Conservation (phyloP, 2,888 invertebrate species). For the Teleogryllus oceanicus region DNA sequence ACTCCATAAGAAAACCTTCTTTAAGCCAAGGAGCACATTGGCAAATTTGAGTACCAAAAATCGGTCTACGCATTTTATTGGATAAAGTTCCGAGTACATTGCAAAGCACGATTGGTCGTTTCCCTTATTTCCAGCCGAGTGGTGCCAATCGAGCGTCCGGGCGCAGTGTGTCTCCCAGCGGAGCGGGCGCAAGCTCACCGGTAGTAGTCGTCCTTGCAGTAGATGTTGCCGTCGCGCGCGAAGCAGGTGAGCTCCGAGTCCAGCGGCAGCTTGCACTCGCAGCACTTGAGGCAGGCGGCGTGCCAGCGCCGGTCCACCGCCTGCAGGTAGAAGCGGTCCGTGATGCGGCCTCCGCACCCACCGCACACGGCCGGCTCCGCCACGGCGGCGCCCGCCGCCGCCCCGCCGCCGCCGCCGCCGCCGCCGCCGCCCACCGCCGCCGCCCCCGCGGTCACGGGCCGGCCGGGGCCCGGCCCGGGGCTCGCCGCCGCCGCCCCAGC, state of each 20-base stretch:
- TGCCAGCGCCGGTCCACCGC: constrained; percentile 91
- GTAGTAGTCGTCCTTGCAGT: constrained; percentile 92
- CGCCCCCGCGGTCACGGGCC: background rate
- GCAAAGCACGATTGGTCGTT: no score
- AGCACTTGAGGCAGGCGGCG: constrained; percentile 76
- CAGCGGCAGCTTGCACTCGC: constrained; percentile 77
- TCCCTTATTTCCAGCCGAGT: no score
- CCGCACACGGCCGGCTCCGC: constrained; percentile 48
- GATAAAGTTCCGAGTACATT: no score
- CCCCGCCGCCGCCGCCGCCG: constrained; percentile 41
- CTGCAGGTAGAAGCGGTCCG: constrained; percentile 67
- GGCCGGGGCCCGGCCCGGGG: constrained; percentile 26
- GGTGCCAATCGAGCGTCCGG: no score
- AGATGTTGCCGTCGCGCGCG: constrained; percentile 82
- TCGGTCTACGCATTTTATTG: no score
- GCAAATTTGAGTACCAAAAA: no score
- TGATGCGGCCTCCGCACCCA: constrained; percentile 60
- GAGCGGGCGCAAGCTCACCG: constrained; percentile 55
- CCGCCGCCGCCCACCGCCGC: constrained; percentile 41
- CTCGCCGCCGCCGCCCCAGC: constrained; percentile 42
- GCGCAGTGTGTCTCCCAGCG: no score
- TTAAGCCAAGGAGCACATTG: no score
- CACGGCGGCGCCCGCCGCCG: constrained; percentile 43
- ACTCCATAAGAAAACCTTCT: no score
- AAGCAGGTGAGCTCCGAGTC: constrained; percentile 87